Percentiles rank a stretch among this genome's conserved stretches.
Conservation (phyloP, 2,797 vertebrate species). For the Poecilia wingei region DNA sequence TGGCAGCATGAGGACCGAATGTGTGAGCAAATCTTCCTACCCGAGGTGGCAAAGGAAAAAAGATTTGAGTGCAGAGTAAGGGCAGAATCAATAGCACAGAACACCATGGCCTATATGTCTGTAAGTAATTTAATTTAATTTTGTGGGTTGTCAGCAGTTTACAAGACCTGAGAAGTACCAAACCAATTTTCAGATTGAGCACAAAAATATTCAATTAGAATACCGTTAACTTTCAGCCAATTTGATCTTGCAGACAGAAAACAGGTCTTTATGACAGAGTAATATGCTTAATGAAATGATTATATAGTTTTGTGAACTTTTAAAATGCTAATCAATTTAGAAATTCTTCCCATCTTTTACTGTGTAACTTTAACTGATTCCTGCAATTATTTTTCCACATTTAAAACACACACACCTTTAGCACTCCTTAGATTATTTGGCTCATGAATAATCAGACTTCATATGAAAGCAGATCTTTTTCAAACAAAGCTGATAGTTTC, state of each 20-base stretch:
- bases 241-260: not conserved
- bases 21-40: conserved; percentile 55
- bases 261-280: not conserved
- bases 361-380: not conserved
- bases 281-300: not conserved
- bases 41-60: conserved; percentile 33
- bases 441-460: not conserved
- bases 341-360: not conserved
- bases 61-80: conserved; percentile 1
- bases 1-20: conserved; percentile 35
- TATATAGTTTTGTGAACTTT: not conserved
- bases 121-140: conserved; percentile 32
- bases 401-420: not conserved
- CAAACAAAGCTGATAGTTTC: too few relatives aligned
- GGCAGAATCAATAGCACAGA: conserved; percentile 33
- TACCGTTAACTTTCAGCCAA: not conserved
- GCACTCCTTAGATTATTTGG: not conserved
- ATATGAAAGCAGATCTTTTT: not conserved
- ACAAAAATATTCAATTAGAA: not conserved
- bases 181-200: not conserved
- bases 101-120: conserved; percentile 57
- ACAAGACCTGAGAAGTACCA: not conserved
- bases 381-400: not conserved
- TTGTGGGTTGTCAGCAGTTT: conserved; percentile 60
- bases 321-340: not conserved